phyloP scores from a whole-genome alignment of 2,113 vertebrate genomes.

The Eulemur macaco region DNA sequence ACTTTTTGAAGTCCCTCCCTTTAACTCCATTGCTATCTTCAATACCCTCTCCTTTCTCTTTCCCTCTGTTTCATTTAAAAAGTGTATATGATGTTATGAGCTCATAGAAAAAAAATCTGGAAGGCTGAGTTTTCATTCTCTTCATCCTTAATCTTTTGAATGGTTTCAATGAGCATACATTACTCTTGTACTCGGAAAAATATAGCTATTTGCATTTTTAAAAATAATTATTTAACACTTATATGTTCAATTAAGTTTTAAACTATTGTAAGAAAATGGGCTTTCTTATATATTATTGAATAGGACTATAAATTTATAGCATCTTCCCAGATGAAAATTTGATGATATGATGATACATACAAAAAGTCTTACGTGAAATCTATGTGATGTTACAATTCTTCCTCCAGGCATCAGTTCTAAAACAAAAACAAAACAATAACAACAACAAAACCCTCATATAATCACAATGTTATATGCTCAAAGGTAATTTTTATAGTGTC shows the following conservation, averaged over 20 bases:
- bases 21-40: not conserved
- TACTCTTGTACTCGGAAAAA: not conserved
- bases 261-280: not conserved
- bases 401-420: not conserved
- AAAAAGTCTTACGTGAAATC: not conserved
- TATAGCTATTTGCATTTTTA: not conserved
- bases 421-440: not conserved
- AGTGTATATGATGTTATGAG: not conserved
- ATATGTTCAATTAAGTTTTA: not conserved
- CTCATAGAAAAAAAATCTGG: not conserved
- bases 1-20: not conserved
- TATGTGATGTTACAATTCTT: not conserved
- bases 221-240: not conserved
- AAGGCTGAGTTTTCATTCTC: not conserved
- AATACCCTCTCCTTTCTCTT: not conserved
- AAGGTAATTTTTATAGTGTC: not conserved
- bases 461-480: not conserved
- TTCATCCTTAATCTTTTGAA: conserved; percentile 15
- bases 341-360: not conserved
- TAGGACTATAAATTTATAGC: not conserved
- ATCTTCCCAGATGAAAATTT: not conserved
- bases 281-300: not conserved
- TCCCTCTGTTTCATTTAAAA: not conserved
- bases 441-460: not conserved
- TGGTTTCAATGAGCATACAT: not conserved